Evolutionary conservation across 2,797 vertebrate species (phyloP).

Genomic region (Ctenosaura bakeri): DNA sequence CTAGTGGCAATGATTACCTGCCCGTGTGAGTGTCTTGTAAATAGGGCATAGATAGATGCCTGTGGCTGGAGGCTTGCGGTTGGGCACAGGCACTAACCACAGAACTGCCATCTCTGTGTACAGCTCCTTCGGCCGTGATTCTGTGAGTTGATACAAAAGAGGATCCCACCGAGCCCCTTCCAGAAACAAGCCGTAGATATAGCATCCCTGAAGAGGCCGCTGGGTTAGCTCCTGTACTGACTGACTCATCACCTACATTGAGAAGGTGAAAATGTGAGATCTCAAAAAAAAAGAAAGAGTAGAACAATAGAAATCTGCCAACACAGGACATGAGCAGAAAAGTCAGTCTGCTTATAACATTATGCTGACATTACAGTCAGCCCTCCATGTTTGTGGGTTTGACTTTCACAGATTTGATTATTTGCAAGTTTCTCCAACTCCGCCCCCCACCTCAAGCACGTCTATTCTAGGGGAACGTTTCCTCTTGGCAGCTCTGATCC

Average conservation of each 20-base stretch:
- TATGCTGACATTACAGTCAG: background rate
- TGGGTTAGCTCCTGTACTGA: conserved; percentile 74
- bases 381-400: no score
- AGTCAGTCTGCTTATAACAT: background rate
- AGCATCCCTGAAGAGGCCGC: conserved; percentile 85
- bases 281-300: background rate
- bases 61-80: conserved; percentile 78
- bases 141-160: conserved; percentile 65
- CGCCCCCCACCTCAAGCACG: no score
- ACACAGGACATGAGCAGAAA: no score
- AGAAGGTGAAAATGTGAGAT: conserved; percentile 5
- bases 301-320: background rate
- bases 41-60: conserved; percentile 90
- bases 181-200: conserved; percentile 90
- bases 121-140: conserved; percentile 90
- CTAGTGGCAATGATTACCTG: conserved; percentile 80
- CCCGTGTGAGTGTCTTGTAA: conserved; percentile 92
- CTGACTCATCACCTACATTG: conserved; percentile 82
- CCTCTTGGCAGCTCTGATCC: no score
- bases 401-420: no score
- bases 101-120: conserved; percentile 90
- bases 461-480: no score
- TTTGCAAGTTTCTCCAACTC: no score
- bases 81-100: conserved; percentile 86
- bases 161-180: conserved; percentile 92